Base-by-base conservation (phyloP, 2,888 invertebrate genomes). In the Drosophila meridiana region DNA sequence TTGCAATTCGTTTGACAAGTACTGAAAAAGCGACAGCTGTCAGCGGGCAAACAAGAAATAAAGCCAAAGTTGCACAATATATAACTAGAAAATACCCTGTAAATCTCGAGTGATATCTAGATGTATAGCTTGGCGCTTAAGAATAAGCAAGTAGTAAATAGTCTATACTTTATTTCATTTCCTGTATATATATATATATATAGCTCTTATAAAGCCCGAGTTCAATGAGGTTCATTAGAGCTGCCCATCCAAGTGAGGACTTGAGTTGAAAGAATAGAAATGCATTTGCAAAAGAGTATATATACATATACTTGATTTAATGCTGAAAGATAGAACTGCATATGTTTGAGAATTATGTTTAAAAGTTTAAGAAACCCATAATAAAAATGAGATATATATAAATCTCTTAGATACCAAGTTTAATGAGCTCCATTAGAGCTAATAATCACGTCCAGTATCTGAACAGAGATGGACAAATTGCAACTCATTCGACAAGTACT, bases 1-100 rank as follows among this genome's bases (percentile, higher is more conserved):
- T 64, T 40, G 43, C 69, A 75, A 38, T 75, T 40, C 42, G 50
- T 47, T 58, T 69, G 68, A 61, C 66, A 58, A 34, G 47, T 52
- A 14, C 50, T 11, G 38, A 45, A 56, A 43, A 32, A 45, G 14
- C 30, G 30, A 36, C 40, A 47, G 28, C 32, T 30, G 28, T 20
- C 43, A 36, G 4, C 52, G 20, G 9, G 6, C 13, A 34, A 52
- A 52, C 36, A 11, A 52, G 34, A 52, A 52, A 36, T 26, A 13
- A 52, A 34, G 43, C 42, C 6, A 13, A 4, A 20, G n/a, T 52
- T 52, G 34, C 36, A 7, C 34, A 48, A 26, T 48, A 34, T 4
- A 13, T 14, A 40, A 34, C 61, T 36, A 32, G 38, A 36, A 56
- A 11, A 9, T 45, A 60, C 56, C 45, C 56, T 57, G 1, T 13